Conservation (phyloP, 1,140 invertebrate species). For the Leptinotarsa lineolata region DNA sequence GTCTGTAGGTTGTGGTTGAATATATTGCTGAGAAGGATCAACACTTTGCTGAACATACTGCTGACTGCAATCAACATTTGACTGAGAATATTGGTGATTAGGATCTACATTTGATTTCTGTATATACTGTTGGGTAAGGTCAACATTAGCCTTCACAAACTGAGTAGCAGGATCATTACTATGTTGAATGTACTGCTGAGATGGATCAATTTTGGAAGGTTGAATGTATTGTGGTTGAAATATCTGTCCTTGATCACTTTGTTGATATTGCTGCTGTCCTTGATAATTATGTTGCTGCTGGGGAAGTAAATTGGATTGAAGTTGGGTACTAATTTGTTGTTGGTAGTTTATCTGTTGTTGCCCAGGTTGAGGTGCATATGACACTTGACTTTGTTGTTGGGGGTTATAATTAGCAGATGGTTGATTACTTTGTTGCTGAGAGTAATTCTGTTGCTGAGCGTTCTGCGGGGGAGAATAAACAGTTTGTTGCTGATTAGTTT, state of each 20-base stretch:
- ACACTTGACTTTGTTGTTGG: conserved; percentile 33
- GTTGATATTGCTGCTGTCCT: conserved; percentile 25
- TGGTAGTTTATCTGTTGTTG: conserved; percentile 30
- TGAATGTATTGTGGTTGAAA: conserved; percentile 34
- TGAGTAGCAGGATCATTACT: conserved; percentile 48
- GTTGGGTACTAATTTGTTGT: conserved; percentile 36
- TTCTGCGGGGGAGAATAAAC: conserved; percentile 24
- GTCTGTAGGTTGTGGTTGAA: neutral
- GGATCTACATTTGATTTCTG: conserved; percentile 28
- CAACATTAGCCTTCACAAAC: conserved; percentile 26
- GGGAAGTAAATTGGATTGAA: conserved; percentile 31
- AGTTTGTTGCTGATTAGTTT: conserved; percentile 24
- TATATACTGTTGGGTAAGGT: conserved; percentile 43
- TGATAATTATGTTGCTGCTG: conserved; percentile 24
- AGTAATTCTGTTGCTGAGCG: conserved; percentile 36
- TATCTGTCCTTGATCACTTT: conserved; percentile 30
- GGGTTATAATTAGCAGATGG: conserved; percentile 30
- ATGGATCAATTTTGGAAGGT: conserved; percentile 28
- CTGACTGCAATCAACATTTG: conserved; percentile 41
- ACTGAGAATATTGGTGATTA: conserved; percentile 34
- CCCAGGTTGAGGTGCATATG: conserved; percentile 39
- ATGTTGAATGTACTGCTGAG: conserved; percentile 48
- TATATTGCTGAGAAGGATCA: conserved; percentile 54
- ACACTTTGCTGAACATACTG: conserved; percentile 48
- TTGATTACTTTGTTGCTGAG: conserved; percentile 35